These are phyloP conservation scores for Drosophila merina DNA, from an alignment of 2,888 invertebrate genomes.

Conservation along the genomic window DNA sequence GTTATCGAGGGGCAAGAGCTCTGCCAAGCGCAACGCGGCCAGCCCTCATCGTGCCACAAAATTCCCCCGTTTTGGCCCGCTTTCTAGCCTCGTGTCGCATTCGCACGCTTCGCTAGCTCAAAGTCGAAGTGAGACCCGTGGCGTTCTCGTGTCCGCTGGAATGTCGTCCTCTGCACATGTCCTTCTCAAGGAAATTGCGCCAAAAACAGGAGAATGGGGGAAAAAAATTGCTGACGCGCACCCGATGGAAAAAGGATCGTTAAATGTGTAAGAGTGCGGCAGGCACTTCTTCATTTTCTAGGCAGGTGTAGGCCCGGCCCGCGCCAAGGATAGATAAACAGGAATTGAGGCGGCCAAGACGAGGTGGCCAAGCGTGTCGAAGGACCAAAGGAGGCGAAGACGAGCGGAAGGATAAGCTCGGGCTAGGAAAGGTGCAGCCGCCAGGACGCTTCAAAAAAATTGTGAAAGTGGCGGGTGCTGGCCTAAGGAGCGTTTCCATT, in stretches of 20 bases:
- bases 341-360: slow-evolving; percentile 66
- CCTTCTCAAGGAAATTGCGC: slow-evolving; percentile 75
- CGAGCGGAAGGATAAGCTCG: slow-evolving; percentile 31
- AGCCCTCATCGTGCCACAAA: slow-evolving; percentile 70
- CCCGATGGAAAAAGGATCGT: slow-evolving; percentile 54
- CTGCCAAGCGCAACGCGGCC: slow-evolving; percentile 65
- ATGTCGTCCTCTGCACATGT: slow-evolving; percentile 70
- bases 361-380: slow-evolving; percentile 64
- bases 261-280: slow-evolving; percentile 68
- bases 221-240: slow-evolving; percentile 31
- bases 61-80: slow-evolving; percentile 53
- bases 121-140: slow-evolving; percentile 53
- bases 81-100: slow-evolving; percentile 50
- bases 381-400: slow-evolving; percentile 20
- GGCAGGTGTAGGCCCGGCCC: slow-evolving; percentile 69
- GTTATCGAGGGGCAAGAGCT: slow-evolving; percentile 20
- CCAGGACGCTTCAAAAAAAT: slow-evolving; percentile 9
- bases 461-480: slow-evolving; percentile 38
- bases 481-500: slow-evolving; percentile 5
- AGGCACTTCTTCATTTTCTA: slow-evolving; percentile 75
- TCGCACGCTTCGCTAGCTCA: slow-evolving; percentile 52
- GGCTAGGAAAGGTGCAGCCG: slow-evolving; percentile 31
- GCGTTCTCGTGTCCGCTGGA: slow-evolving; percentile 73
- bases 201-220: slow-evolving; percentile 46
- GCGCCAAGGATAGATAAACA: slow-evolving; percentile 59